Base-by-base conservation (phyloP, 2,888 invertebrate genomes). In the Dichetophora obliterata region DNA sequence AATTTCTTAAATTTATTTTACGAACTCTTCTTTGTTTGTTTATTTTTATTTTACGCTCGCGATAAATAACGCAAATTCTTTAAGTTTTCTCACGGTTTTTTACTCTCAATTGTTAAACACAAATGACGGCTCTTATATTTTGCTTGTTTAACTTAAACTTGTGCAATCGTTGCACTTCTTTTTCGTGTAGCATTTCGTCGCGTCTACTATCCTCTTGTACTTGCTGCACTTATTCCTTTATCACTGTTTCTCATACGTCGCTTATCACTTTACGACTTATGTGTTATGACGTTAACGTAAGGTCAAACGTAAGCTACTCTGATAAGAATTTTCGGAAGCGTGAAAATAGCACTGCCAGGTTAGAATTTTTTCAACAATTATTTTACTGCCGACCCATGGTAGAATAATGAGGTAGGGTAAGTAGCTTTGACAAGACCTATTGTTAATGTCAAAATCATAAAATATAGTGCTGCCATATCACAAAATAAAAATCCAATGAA, bases 11-110 rank as follows among this genome's bases (percentile, higher is more conserved):
- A 24, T 24, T 27, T 59, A 59, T 27, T 22, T 27, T 59, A 59
- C 9, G 19, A 24, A 22, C 9, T 3, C 16, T 22, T 2, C 24
- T 59, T 11, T 24, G 11, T 59, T 27, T 59, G 19, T 59, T 27
- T 59, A 27, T 27, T 31, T 27, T 31, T 31, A 11, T 24, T 24
- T 59, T 11, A 3, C 68, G 3, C 50, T 68, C 50, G 24, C 50
- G 24, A 68, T 27, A 68, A 68, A 68, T 68, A 68, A 68, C 48
- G 68, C 68, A 27, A 68, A 50, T 34, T 68, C 68, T 59, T 54
- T 19, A n/a, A 24, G 27, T 27, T 59, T 59, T 59, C 43, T 43
- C 43, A 27, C 27, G 59, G 59, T 59, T 59, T 59, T 22, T 59
- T 2, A n/a, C 22, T 27, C 22, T 54, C 19, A 24, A 22, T 22